Evolutionary conservation across 1,140 invertebrate species (phyloP), one percentile per base, ranked within the genome.

Genomic region (Trypoxylus dichotomus): DNA sequence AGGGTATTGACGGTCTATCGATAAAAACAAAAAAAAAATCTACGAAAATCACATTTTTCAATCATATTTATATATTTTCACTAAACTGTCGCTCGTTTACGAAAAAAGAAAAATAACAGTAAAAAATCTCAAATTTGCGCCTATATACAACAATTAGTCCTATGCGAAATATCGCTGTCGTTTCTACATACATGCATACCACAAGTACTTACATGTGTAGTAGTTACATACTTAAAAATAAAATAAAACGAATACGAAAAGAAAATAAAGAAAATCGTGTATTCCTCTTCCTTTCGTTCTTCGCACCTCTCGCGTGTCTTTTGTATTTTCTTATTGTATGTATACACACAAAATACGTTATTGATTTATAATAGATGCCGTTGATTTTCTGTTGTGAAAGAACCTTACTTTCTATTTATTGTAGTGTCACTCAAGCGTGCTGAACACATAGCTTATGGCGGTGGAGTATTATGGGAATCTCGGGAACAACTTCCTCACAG

Each of bases 401-500:
- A 68, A 27, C 60, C 60, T 68, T 68, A 68, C 60, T 68, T 68
- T 68, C 60, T 68, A 68, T 68, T 68, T 68, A 68, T 78, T 78
- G 68, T 77, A 74, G 78, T 79, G 78, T 79, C 76, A 77, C 76
- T 79, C 71, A 83, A 82, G 79, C 80, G 77, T 80, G 79, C 77
- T 83, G 80, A 82, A 83, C 81, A 83, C 81, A 83, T 83, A 82
- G 76, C 80, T 76, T 82, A 82, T 78, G 79, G 76, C 78, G 80
- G 80, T 79, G 79, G 78, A 75, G 76, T 78, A 79, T 80, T 58
- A 80, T 81, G 76, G 79, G 78, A 79, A 74, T 80, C 81, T 71
- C 68, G 71, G 79, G 80, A 79, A 78, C 78, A 76, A 72, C 80
- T 79, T 78, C 78, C 91, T 97, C 95, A 99, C 88, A 99, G 94